These are phyloP conservation scores for Pseudobourletiella spinata DNA, from an alignment of 1,140 invertebrate genomes.

Conservation along the genomic window DNA sequence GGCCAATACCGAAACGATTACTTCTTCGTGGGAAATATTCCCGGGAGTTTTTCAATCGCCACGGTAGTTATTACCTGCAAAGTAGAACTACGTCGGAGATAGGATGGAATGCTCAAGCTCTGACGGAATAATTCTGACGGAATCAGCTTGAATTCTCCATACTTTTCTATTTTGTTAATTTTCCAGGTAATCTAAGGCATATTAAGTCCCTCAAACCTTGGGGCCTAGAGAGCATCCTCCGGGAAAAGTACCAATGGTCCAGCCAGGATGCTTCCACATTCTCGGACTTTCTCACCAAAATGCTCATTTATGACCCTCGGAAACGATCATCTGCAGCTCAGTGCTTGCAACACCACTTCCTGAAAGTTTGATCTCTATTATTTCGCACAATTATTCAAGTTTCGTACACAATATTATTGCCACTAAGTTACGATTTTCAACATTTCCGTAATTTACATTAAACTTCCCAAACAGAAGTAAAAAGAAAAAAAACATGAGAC, in stretches of 20 bases:
- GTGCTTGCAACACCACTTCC: conserved; percentile 87
- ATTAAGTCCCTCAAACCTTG: conserved; percentile 90
- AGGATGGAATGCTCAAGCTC: not conserved
- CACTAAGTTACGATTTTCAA: too few relatives aligned
- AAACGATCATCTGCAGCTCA: conserved; percentile 83
- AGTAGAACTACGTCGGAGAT: not conserved
- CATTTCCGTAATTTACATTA: too few relatives aligned
- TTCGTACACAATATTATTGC: too few relatives aligned
- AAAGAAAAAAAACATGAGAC: too few relatives aligned
- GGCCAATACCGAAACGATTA: conserved; percentile 84
- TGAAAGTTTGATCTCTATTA: too few relatives aligned
- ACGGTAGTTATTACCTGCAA: conserved; percentile 48
- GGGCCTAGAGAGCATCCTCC: conserved; percentile 80
- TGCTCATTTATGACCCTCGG: conserved; percentile 88
- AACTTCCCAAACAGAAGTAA: too few relatives aligned
- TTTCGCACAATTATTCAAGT: too few relatives aligned
- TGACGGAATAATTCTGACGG: not conserved
- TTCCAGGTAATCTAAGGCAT: conserved; percentile 65
- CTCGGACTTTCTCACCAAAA: conserved; percentile 84
- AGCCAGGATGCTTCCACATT: conserved; percentile 75
- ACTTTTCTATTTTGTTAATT: too few relatives aligned
- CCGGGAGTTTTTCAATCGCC: conserved; percentile 85
- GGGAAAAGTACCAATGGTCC: conserved; percentile 94
- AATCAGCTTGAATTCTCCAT: not conserved
- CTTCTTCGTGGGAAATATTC: conserved; percentile 85